Evolutionary conservation across 2,113 vertebrate species (phyloP).

Genomic region (Gobius niger): DNA sequence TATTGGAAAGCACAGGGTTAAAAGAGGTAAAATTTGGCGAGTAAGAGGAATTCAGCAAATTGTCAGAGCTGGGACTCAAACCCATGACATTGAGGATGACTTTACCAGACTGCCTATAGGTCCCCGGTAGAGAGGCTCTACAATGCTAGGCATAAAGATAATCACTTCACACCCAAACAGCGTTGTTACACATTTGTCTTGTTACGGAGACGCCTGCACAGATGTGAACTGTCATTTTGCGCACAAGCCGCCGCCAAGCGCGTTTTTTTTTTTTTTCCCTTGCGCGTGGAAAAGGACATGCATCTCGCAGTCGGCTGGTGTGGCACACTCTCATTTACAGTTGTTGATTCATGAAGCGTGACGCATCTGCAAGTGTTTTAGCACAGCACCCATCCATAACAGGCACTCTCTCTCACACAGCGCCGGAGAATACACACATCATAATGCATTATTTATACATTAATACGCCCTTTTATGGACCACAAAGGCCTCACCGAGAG

Average conservation of each 20-base stretch:
- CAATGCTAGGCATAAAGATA: no score
- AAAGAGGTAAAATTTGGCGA: no score
- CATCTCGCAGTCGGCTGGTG: conserved; percentile 3
- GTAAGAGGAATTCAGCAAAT: no score
- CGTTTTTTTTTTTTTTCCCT: not conserved
- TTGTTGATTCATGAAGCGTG: conserved; percentile 17
- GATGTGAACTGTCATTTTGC: not conserved
- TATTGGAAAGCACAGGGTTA: no score
- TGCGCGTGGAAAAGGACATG: not conserved
- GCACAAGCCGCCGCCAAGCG: not conserved
- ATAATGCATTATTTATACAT: conserved; percentile 65
- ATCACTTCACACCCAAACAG: no score
- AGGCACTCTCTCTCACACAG: conserved; percentile 12
- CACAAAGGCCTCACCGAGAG: conserved; percentile 51
- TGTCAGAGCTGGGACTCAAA: no score
- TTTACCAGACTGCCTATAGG: no score
- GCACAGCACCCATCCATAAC: not conserved
- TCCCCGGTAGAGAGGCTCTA: no score
- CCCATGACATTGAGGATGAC: no score
- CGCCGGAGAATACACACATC: conserved; percentile 33
- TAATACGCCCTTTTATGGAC: conserved; percentile 58
- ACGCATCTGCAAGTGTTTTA: conserved; percentile 12
- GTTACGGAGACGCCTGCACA: not conserved
- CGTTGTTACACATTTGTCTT: not conserved
- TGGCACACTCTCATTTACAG: conserved; percentile 12